These are phyloP conservation scores for Pelochelys cantorii DNA, from an alignment of 2,797 vertebrate species.

Conservation along the genomic window DNA sequence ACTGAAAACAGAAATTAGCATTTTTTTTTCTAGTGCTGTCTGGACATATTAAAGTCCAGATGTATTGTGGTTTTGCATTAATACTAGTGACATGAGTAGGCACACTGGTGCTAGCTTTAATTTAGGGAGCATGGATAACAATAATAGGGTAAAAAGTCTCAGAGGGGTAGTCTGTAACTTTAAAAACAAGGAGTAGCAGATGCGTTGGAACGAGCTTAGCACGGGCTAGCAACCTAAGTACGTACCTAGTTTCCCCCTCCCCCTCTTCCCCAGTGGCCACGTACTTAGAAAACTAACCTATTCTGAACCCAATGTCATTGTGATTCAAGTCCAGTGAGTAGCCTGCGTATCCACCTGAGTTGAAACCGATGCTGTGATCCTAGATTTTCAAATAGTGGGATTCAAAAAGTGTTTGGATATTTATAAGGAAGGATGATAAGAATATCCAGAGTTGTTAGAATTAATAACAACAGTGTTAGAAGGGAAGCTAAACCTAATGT, in stretches of 20 bases:
- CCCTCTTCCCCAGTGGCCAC: too few species aligned
- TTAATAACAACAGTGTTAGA: not conserved
- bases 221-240: not conserved
- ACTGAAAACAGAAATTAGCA: not conserved
- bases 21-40: not conserved
- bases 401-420: not conserved
- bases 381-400: not conserved
- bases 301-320: not conserved
- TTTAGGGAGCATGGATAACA: not conserved
- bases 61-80: not conserved
- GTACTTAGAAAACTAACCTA: not conserved
- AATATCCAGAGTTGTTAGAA: not conserved
- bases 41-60: not conserved
- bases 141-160: not conserved
- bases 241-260: not conserved
- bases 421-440: not conserved
- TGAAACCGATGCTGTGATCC: not conserved
- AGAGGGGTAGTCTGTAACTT: too few species aligned
- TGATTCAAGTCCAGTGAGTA: not conserved
- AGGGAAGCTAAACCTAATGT: not conserved
- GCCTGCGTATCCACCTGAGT: not conserved
- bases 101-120: not conserved
- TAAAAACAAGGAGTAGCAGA: too few species aligned
- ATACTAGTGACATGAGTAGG: accelerated
- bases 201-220: not conserved